Conservation (phyloP, 2,888 invertebrate genomes). For the Melieria omissa region DNA sequence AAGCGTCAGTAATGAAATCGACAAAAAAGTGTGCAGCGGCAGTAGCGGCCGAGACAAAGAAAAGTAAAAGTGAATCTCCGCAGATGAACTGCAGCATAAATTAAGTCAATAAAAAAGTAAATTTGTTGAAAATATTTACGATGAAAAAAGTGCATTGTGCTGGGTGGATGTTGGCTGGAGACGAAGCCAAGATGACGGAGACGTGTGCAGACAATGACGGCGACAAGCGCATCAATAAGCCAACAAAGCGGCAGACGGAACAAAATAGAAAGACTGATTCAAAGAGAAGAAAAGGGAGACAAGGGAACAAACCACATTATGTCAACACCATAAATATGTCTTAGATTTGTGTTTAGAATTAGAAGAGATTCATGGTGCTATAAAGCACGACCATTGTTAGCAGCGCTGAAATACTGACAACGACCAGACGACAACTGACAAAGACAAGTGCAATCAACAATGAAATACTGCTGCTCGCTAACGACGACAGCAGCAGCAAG, state of each 20-base stretch:
- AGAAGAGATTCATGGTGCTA: no score
- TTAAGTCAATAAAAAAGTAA: slow-evolving; percentile 11
- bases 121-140: neutral
- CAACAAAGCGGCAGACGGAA: no score
- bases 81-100: neutral
- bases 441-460: neutral
- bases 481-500: neutral
- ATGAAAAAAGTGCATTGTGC: slow-evolving; percentile 11
- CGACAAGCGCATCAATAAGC: no score
- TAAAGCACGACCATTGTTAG: neutral
- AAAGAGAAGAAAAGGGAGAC: no score
- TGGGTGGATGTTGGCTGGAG: neutral
- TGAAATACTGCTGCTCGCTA: neutral
- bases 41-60: slow-evolving; percentile 7
- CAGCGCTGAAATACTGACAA: neutral
- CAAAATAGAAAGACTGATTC: no score
- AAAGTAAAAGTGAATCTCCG: slow-evolving; percentile 31
- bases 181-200: no score
- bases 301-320: no score
- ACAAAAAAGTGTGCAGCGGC: no score
- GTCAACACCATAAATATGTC: no score
- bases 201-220: no score
- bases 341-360: no score
- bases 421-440: neutral
- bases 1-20: no score